A percentile compares a stretch with the other conserved stretches of the same genome.
phyloP scores from a whole-genome alignment of 53 echinoderm and acorn worm species.

The Arbacia lixula region DNA sequence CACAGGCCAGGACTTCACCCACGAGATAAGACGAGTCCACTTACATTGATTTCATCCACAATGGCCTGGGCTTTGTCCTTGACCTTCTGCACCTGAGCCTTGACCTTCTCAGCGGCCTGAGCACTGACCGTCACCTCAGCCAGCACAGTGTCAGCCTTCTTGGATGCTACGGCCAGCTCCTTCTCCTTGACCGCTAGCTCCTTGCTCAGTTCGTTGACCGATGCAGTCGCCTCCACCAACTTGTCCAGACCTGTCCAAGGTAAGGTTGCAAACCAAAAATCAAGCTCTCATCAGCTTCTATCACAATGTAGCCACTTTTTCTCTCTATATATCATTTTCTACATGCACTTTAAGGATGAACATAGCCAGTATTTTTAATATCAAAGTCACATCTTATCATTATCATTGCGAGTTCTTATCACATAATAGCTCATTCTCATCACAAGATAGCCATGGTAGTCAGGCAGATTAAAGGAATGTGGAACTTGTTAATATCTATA shows the following conservation, averaged over 20 bases:
- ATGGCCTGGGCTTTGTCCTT: slow-evolving; percentile 99
- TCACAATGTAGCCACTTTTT: too few relatives aligned
- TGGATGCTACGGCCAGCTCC: slow-evolving; percentile 93
- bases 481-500: too few relatives aligned
- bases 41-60: slow-evolving; percentile 97
- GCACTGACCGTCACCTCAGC: slow-evolving; percentile 99
- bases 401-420: too few relatives aligned
- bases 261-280: neutral
- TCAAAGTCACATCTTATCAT: too few relatives aligned
- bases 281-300: too few relatives aligned
- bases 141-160: slow-evolving; percentile 93
- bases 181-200: slow-evolving; percentile 98
- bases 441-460: too few relatives aligned
- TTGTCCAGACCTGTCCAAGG: slow-evolving; percentile 81
- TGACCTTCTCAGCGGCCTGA: slow-evolving; percentile 99
- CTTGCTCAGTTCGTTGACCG: slow-evolving; percentile 98
- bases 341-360: too few relatives aligned
- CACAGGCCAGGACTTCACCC: too few relatives aligned
- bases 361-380: too few relatives aligned
- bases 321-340: too few relatives aligned
- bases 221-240: slow-evolving; percentile 89
- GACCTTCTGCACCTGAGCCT: slow-evolving; percentile 99
- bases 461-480: too few relatives aligned
- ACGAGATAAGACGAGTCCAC: slow-evolving; percentile 48
- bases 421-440: too few relatives aligned